phyloP scores from a whole-genome alignment of 1,140 invertebrate species.

The Orussus abietinus region DNA sequence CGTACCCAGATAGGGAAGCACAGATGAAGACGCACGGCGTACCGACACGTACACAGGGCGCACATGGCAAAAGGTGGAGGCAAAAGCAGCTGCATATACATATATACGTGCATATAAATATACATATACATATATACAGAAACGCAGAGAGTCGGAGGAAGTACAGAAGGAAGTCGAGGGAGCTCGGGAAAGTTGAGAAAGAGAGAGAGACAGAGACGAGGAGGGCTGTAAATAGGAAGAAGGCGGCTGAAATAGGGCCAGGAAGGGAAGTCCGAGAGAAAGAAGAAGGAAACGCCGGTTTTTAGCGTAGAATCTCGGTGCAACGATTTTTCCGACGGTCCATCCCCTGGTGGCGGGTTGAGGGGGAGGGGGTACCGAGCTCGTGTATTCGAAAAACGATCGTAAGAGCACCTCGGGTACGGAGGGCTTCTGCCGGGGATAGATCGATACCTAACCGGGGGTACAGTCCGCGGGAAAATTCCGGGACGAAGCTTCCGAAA shows the following conservation, averaged over 20 bases:
- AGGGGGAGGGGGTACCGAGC: constrained; percentile 3
- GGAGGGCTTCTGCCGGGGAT: constrained; percentile 2
- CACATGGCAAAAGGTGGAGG: too few species aligned
- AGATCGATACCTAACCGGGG: constrained; percentile 23
- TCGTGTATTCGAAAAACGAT: constrained; percentile 22
- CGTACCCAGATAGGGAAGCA: too few species aligned
- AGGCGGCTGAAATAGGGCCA: background rate
- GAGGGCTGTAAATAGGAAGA: background rate
- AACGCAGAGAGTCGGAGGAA: too few species aligned
- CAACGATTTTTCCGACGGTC: too few species aligned
- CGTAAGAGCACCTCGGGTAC: constrained; percentile 20
- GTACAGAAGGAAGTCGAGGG: constrained; percentile 1
- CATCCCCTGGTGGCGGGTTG: constrained; percentile 21
- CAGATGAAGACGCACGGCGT: too few species aligned
- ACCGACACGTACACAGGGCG: too few species aligned
- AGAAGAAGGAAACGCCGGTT: constrained; percentile 12
- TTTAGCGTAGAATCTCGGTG: too few species aligned
- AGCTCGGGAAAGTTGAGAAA: constrained; percentile 5
- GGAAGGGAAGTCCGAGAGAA: constrained; percentile 10
- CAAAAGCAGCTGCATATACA: too few species aligned
- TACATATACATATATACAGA: too few species aligned
- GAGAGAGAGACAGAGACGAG: background rate
- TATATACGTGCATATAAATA: too few species aligned
- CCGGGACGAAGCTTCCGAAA: constrained; percentile 13
- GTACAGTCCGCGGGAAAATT: constrained; percentile 19